Percentiles rank a stretch among this genome's conserved stretches.
These are phyloP conservation scores for Crenichthys baileyi DNA, from an alignment of 2,797 vertebrate species.

Conservation along the genomic window DNA sequence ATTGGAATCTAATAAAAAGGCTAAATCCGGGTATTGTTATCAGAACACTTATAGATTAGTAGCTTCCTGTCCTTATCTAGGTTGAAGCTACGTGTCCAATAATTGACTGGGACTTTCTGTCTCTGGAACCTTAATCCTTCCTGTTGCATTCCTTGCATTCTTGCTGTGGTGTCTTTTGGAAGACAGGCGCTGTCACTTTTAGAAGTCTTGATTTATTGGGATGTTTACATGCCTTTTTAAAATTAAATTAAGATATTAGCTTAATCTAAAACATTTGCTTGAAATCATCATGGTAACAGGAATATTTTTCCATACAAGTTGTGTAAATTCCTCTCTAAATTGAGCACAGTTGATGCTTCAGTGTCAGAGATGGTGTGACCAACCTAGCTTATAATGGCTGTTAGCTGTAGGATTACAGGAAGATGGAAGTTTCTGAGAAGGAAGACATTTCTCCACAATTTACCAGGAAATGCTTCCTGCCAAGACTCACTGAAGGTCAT, in stretches of 20 bases:
- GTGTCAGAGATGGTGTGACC: background rate
- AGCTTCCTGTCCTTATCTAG: conserved; percentile 21
- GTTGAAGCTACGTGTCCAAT: conserved; percentile 8
- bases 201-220: conserved; percentile 37
- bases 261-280: conserved; percentile 39
- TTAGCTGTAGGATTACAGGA: conserved; percentile 14
- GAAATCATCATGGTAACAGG: conserved; percentile 11
- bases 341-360: background rate
- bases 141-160: conserved; percentile 61
- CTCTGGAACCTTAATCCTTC: conserved; percentile 31
- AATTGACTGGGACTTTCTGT: conserved; percentile 17
- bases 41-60: background rate
- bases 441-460: conserved; percentile 64
- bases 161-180: conserved; percentile 37
- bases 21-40: conserved; percentile 24
- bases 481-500: conserved; percentile 61
- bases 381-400: conserved; percentile 13
- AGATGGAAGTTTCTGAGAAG: conserved; percentile 44
- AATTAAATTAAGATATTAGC: conserved; percentile 44
- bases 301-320: background rate
- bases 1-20: conserved; percentile 22
- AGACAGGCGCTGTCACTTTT: conserved; percentile 38
- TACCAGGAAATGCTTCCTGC: conserved; percentile 76
- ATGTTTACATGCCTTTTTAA: conserved; percentile 34
- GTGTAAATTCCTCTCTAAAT: background rate